Evolutionary conservation across 2,113 vertebrate genomes (phyloP), one percentile per base, ranked within the genome.

Genomic region (Corythoichthys haematopterus): DNA sequence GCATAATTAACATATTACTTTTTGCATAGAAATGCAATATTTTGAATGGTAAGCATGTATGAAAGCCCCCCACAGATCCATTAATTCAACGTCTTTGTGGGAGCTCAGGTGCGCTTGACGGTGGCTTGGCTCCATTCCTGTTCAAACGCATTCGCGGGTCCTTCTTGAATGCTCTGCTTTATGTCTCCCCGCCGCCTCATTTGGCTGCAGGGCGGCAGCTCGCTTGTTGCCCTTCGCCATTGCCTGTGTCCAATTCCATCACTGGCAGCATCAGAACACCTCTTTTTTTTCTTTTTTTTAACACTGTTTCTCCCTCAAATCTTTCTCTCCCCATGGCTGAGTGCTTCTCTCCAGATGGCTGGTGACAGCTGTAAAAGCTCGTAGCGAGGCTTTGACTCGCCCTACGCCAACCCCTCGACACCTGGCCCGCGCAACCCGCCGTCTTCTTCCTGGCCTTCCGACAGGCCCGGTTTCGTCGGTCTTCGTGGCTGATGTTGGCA

Each of bases 301-400:
- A 45, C n/a, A 10, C 2, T 4, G 58, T 79, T 72, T 77, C 73
- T 79, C 62, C 64, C 70, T 83, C 72, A 83, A 85, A 80, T 48
- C 59, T 61, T 28, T 13, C 38, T 60, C 67, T 79, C 53, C 20
- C 69, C 46, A 56, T 78, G 52, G 64, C n/a, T 66, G 7, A 8
- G 47, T 69, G 61, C 72, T 81, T 76, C 84, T 76, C 76, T 81
- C 78, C 74, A 69, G 79, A 83, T 80, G 69, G 72, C 71, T 61
- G 57, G 70, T 85, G 88, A 90, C 88, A 88, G 88, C 85, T 90
- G 88, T 88, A 90, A 90, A 89, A 84, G 76, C 89, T 86, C 82
- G 81, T 88, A 85, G 87, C 82, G 70, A 87, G 78, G 82, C 81
- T 76, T 66, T 88, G 89, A 91, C 88, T 90, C 86, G 81, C 45